Evolutionary conservation across 2,888 invertebrate genomes (phyloP), one percentile per base, ranked within the genome.

Genomic region (Melanophora roralis): DNA sequence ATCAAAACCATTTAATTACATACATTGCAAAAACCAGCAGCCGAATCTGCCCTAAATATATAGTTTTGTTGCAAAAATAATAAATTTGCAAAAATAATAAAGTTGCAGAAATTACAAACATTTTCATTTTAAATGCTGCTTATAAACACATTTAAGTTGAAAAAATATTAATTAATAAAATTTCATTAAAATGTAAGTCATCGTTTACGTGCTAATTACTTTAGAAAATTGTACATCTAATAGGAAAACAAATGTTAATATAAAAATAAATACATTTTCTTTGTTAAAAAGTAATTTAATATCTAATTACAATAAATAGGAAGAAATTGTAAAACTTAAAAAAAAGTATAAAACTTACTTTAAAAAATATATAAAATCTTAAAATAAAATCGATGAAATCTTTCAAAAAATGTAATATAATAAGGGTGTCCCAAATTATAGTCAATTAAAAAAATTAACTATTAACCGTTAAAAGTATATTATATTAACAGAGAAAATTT

Each of bases 181-280:
- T 55, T 62, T 47, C 19, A 64, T 23, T 59, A 21, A 16, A 49
- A 55, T 62, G 47, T 27, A 38, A 64, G 55, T n/a, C 64, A 40
- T 59, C 65, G 40, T 67, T 67, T 59, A 67, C 16, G 65, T 45
- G 27, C 40, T 45, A 51, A 74, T 67, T 67, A 60, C n/a, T 65
- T 59, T 27, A 23, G 23, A 23, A 47, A 59, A 59, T 69, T 47
- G n/a, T 19, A 32, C 19, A 45, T 27, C 38, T 38, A 69, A 59
- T 21, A 59, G 47, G 16, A 49, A 47, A 69, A 49, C 8, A 49
- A 55, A 19, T 19, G 36, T 55, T 55, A 19, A 14, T 38, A 27
- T 27, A 27, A 27, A 27, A n/a, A n/a, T n/a, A n/a, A n/a, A n/a
- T n/a, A n/a, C n/a, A n/a, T n/a, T n/a, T n/a, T n/a, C n/a, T n/a